Evolutionary conservation across 1,140 invertebrate genomes (phyloP).

Genomic region (Drosophila mauritiana): DNA sequence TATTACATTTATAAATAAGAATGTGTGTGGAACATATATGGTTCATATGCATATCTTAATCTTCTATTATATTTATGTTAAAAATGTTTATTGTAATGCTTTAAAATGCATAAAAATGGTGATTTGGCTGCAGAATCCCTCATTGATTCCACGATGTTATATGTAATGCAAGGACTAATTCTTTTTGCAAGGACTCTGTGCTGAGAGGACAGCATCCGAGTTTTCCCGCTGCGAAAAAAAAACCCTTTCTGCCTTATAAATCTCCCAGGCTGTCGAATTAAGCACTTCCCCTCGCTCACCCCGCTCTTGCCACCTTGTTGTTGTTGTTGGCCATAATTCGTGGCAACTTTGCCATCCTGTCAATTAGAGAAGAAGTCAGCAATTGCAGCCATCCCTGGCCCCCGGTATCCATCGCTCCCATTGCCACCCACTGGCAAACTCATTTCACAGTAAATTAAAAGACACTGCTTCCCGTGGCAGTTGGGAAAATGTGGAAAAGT

Average conservation of each 20-base stretch:
- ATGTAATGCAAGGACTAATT: too few species aligned
- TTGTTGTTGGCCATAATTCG: slow-evolving; percentile 68
- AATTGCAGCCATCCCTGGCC: slow-evolving; percentile 32
- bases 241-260: slow-evolving; percentile 54
- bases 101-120: too few species aligned
- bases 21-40: too few species aligned
- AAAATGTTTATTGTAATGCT: too few species aligned
- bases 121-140: too few species aligned
- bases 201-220: slow-evolving; percentile 8
- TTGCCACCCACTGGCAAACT: slow-evolving; percentile 40
- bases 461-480: slow-evolving; percentile 29
- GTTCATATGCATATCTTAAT: too few species aligned
- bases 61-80: too few species aligned
- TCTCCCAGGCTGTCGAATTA: slow-evolving; percentile 71
- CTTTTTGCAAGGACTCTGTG: too few species aligned
- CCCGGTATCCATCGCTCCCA: not conserved
- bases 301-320: slow-evolving; percentile 24
- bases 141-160: too few species aligned
- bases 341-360: slow-evolving; percentile 63
- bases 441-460: slow-evolving; percentile 64
- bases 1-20: too few species aligned
- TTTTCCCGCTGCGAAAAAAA: slow-evolving; percentile 9
- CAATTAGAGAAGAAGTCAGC: slow-evolving; percentile 66
- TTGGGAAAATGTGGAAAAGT: not conserved
- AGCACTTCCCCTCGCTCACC: slow-evolving; percentile 16